Evolutionary conservation across 2,113 vertebrate species (phyloP), one percentile per base, ranked within the genome.

Genomic region (Onychostoma macrolepis): DNA sequence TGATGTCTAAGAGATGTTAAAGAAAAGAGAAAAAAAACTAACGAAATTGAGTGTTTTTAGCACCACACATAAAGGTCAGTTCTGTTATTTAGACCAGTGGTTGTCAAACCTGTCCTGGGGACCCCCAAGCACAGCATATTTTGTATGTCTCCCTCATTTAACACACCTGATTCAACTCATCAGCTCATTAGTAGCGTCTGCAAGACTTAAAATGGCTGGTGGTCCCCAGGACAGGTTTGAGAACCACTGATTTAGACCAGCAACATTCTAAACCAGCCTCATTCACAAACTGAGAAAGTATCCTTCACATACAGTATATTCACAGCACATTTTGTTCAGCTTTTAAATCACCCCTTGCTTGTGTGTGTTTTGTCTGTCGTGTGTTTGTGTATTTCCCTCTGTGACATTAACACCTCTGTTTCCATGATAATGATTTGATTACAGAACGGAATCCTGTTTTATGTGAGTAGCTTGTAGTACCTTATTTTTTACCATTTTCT

Each of bases 391-490:
- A n/a, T 84, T 83, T 82, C 6, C 75, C 86, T 87, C 84, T 92
- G 86, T 89, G 83, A 77, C 80, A 83, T 95, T 92, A 92, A 93
- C 92, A 72, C 91, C 90, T 92, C 89, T 92, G 86, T 92, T 92
- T 90, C 88, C 88, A 92, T 90, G 88, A 89, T 92, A 94, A 94
- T 83, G 12, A 88, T 93, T 85, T 86, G 92, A 94, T 93, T 92
- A 91, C 95, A 95, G 94, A 95, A 93, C 93, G 95, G 96, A 95
- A 88, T 94, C 94, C 94, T 96, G 90, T 92, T 95, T 94, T 95
- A 91, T 96, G 96, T 96, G 96, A 97, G 96, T 95, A 96, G 95
- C 93, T 92, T 91, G 93, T 92, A 94, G 94, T 92, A 91, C 91
- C 89, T 92, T 56, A 89, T 90, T 88, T 81, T 93, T 56, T 90